phyloP scores from a whole-genome alignment of 2,113 vertebrate genomes.

The Zosterops pallidus region DNA sequence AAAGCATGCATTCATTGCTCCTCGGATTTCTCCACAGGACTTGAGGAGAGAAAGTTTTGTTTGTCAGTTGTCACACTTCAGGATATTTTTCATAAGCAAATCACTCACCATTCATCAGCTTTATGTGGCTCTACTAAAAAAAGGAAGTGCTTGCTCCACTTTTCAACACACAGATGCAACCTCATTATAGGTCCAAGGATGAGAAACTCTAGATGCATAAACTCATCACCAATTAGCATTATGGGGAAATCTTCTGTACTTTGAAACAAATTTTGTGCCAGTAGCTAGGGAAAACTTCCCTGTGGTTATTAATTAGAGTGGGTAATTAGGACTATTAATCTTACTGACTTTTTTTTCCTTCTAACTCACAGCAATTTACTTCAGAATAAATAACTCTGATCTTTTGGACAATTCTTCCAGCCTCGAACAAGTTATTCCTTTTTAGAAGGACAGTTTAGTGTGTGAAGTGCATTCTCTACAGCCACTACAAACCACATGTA shows the following conservation, averaged over 20 bases:
- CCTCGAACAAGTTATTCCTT: not conserved
- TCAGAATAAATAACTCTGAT: conserved; percentile 40
- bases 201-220: conserved; percentile 67
- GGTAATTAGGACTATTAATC: conserved; percentile 73
- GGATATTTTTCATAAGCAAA: conserved; percentile 70
- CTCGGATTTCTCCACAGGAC: conserved; percentile 44
- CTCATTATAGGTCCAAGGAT: conserved; percentile 71
- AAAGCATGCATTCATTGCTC: conserved; percentile 17
- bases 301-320: conserved; percentile 50
- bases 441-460: not conserved
- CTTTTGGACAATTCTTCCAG: conserved; percentile 19
- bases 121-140: conserved; percentile 55
- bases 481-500: not conserved
- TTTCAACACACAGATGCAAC: conserved; percentile 65
- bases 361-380: conserved; percentile 17
- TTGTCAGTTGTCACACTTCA: conserved; percentile 56
- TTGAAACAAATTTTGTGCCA: conserved; percentile 41
- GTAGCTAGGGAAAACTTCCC: conserved; percentile 52
- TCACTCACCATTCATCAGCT: conserved; percentile 71
- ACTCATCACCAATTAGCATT: conserved; percentile 66
- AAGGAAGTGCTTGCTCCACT: conserved; percentile 60
- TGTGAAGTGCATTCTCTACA: conserved; percentile 13
- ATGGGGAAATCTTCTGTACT: conserved; percentile 37
- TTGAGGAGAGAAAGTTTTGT: conserved; percentile 50
- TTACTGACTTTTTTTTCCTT: conserved; percentile 43